Conservation (phyloP, 2,113 vertebrate genomes). For the Engystomops pustulosus region DNA sequence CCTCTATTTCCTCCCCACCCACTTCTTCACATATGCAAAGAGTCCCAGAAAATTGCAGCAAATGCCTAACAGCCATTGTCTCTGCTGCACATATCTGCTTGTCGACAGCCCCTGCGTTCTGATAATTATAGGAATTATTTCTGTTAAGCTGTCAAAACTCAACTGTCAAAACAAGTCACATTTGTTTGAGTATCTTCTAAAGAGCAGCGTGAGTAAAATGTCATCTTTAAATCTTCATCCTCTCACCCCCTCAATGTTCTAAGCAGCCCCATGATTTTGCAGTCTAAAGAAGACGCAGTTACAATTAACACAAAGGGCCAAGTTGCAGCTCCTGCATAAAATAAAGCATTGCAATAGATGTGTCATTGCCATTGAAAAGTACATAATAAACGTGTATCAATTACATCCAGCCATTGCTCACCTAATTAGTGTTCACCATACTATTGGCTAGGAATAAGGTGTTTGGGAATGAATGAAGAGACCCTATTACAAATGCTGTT, state of each 20-base stretch:
- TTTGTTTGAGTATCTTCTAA: constrained; percentile 34
- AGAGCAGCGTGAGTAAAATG: constrained; percentile 24
- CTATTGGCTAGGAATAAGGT: not conserved
- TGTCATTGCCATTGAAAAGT: not conserved
- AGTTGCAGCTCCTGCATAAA: too few relatives aligned
- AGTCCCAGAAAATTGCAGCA: not conserved
- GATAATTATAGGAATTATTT: constrained; percentile 53
- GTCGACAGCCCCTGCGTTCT: constrained; percentile 26
- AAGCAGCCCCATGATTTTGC: constrained; percentile 58
- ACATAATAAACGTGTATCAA: not conserved
- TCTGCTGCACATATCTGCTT: constrained; percentile 28
- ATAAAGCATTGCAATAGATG: not conserved
- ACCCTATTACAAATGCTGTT: not conserved
- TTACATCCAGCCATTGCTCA: not conserved
- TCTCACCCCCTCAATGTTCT: constrained; percentile 61
- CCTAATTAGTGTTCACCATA: not conserved
- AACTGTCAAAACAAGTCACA: constrained; percentile 55
- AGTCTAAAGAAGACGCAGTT: not conserved
- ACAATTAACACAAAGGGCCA: too few relatives aligned
- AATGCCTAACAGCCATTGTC: not conserved
- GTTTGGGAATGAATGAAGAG: not conserved
- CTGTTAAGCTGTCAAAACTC: constrained; percentile 50
- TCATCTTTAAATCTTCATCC: not conserved
- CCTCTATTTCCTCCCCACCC: too few relatives aligned
- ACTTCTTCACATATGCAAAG: not conserved